Percentiles rank a stretch among this genome's conserved stretches.
Evolutionary conservation across 2,888 invertebrate genomes (phyloP).

Genomic region (Lasioglossum morio): DNA sequence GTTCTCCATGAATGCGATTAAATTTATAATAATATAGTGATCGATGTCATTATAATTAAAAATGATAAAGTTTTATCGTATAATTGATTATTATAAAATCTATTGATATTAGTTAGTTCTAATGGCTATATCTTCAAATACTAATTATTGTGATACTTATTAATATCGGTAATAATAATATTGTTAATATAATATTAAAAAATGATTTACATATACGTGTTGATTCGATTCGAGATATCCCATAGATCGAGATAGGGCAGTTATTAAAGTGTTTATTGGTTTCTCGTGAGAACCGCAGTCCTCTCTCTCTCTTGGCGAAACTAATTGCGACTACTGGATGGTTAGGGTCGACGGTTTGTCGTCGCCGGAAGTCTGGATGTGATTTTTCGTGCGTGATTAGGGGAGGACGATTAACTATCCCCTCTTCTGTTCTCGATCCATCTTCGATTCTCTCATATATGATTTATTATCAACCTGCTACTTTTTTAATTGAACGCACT

Average conservation of each 20-base stretch:
- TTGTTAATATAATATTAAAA: neutral
- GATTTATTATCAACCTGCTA: constrained; percentile 1
- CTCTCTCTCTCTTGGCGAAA: constrained; percentile 48
- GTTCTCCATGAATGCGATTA: too few species aligned
- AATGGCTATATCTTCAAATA: too few species aligned
- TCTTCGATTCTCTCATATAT: neutral
- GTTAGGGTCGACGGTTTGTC: constrained; percentile 62
- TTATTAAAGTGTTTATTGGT: constrained; percentile 55
- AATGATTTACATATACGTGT: neutral
- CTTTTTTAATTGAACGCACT: neutral
- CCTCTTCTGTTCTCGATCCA: neutral
- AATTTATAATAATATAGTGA: too few species aligned
- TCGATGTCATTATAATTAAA: too few species aligned
- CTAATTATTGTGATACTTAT: neutral
- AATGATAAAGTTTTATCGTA: neutral
- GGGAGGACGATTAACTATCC: constrained; percentile 10
- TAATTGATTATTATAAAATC: neutral
- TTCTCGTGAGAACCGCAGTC: constrained; percentile 60
- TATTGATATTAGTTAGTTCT: too few species aligned
- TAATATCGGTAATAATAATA: neutral
- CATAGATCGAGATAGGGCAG: neutral
- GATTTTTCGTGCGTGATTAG: constrained; percentile 46
- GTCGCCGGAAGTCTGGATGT: constrained; percentile 59
- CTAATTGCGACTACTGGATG: constrained; percentile 59
- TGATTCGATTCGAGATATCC: neutral